Percentiles rank a stretch among this genome's conserved stretches.
Evolutionary conservation across 2,797 vertebrate genomes (phyloP).

Genomic region (Toxotes lorentzi): DNA sequence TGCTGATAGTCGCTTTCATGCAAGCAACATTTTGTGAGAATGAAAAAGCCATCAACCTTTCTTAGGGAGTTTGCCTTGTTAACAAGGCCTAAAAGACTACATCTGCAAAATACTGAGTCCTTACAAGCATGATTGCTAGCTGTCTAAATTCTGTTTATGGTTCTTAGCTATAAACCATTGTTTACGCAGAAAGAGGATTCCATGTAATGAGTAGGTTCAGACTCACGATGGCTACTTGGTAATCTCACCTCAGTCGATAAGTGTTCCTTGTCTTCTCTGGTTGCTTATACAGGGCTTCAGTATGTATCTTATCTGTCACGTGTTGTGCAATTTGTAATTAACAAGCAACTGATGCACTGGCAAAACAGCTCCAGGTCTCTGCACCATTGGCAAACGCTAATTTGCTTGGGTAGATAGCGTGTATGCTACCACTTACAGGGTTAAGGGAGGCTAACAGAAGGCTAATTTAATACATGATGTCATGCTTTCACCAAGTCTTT

Average conservation of each 20-base stretch:
- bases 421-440: constrained; percentile 42
- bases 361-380: constrained; percentile 30
- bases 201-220: constrained; percentile 70
- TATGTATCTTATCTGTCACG: constrained; percentile 33
- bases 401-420: constrained; percentile 44
- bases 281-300: constrained; percentile 31
- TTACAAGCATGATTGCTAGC: constrained; percentile 59
- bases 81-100: constrained; percentile 32
- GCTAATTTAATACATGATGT: constrained; percentile 47
- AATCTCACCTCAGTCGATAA: constrained; percentile 69
- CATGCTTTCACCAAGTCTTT: constrained; percentile 51
- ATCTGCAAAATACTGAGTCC: constrained; percentile 50
- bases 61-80: constrained; percentile 44
- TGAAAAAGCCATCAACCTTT: constrained; percentile 6
- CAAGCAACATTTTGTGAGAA: constrained; percentile 29
- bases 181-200: constrained; percentile 71
- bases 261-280: constrained; percentile 58
- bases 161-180: constrained; percentile 74
- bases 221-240: constrained; percentile 48
- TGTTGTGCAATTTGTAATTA: constrained; percentile 76
- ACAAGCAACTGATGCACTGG: constrained; percentile 40
- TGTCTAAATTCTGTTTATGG: constrained; percentile 71
- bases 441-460: constrained; percentile 24
- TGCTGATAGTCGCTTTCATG: neutral
- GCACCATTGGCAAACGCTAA: constrained; percentile 30